phyloP scores from a whole-genome alignment of 2,113 vertebrate genomes.

The Limnothrissa miodon region DNA sequence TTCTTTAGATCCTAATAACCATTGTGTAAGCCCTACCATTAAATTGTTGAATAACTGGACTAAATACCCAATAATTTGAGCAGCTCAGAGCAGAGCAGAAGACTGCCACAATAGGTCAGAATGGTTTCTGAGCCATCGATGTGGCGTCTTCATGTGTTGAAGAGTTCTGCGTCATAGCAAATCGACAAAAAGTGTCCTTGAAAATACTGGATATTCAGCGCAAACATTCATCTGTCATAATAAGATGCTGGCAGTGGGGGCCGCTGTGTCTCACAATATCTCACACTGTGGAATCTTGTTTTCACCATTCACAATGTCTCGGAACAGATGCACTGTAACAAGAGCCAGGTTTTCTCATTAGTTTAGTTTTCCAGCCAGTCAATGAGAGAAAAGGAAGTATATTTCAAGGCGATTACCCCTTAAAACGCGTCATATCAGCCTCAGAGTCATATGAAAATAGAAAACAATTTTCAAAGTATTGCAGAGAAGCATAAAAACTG shows the following conservation, averaged over 20 bases:
- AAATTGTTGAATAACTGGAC: background rate
- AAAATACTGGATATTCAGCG: background rate
- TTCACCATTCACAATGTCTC: background rate
- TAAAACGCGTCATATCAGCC: background rate
- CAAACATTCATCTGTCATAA: conserved; percentile 18
- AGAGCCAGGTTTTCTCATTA: background rate
- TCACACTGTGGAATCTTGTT: background rate
- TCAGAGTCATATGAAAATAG: conserved; percentile 12
- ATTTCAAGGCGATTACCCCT: background rate
- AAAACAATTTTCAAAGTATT: conserved; percentile 28
- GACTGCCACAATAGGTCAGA: background rate
- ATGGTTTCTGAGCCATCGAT: background rate
- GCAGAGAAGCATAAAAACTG: conserved; percentile 46
- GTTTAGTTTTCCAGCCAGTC: background rate
- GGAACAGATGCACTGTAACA: background rate
- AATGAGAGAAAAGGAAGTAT: background rate
- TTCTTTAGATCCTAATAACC: conserved; percentile 19
- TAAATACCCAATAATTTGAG: conserved; percentile 1
- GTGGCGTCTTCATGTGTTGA: background rate
- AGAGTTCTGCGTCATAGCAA: conserved; percentile 12
- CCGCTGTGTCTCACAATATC: background rate
- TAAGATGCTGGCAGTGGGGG: conserved; percentile 4
- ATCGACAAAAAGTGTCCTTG: background rate
- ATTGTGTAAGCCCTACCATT: background rate
- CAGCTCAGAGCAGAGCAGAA: background rate